Evolutionary conservation across 2,797 vertebrate species (phyloP), one percentile per base, ranked within the genome.

Genomic region (Sebastes minor): DNA sequence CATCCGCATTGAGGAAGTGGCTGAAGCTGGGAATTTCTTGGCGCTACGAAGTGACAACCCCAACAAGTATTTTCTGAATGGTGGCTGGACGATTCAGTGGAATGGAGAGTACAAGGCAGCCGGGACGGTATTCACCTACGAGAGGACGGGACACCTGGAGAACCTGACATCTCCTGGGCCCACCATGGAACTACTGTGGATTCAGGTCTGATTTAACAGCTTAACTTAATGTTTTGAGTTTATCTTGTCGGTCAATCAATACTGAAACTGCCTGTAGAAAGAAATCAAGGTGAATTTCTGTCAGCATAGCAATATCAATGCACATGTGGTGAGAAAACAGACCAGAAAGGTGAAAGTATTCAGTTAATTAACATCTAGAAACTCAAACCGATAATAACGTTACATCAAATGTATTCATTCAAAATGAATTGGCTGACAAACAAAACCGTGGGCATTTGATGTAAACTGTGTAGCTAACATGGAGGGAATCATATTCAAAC

Each of bases 81-180:
- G 98, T 0, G 97, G 95, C 82, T 99, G 98, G 98, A 98, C 96
- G 28, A 99, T 99, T 88, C 99, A 99, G 91, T 99, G 98, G 98
- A 97, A 96, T 0, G 97, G 98, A 9, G 97, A 98, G 61, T 99
- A 99, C 93, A 94, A 96, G 82, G 97, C 97, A 77, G 99, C 97
- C 0, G 99, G 99, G 66, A 96, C 98, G 0, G 95, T 97, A 3
- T 99, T 99, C 93, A 99, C 97, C 30, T 99, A 99, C 0, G 92
- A 95, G 23, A 96, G 98, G 80, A 96, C 80, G 0, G 97, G 97
- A 0, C 96, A 98, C 53, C 94, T 96, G 92, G 99, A 99, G 94
- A 99, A 97, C 88, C 95, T 99, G 79, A 99, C 97, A 0, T 97
- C 99, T 4, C 97, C 97, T 0, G 99, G 98, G 1, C 99, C 99